Evolutionary conservation across 2,797 vertebrate species (phyloP).

Genomic region (Aselliscus stoliczkanus): DNA sequence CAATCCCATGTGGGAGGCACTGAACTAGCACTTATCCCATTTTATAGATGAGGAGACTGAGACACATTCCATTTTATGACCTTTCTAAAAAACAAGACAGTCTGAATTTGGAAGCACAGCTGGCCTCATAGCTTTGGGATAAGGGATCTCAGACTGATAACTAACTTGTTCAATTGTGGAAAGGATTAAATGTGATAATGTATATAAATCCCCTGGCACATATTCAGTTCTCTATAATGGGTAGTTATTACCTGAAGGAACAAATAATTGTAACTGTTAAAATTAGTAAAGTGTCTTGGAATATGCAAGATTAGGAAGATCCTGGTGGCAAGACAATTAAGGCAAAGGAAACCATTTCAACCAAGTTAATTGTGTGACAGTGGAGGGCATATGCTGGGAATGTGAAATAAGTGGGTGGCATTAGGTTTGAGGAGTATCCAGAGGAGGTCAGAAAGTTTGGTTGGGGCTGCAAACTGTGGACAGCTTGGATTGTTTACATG

Average conservation of each 20-base stretch:
- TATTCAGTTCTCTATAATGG: not conserved
- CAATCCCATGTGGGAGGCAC: not conserved
- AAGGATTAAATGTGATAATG: not conserved
- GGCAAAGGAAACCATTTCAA: not conserved
- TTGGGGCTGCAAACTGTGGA: not conserved
- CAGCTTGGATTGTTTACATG: not conserved
- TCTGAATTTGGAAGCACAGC: not conserved
- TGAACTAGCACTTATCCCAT: not conserved
- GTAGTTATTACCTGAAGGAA: not conserved
- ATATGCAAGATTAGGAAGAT: not conserved
- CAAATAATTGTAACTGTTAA: not conserved
- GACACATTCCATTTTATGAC: no score
- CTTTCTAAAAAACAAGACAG: not conserved
- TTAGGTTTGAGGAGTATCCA: not conserved
- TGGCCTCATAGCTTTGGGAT: not conserved
- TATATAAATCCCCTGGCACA: not conserved
- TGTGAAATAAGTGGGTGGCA: not conserved
- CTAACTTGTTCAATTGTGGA: not conserved
- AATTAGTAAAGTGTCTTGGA: not conserved
- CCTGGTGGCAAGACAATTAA: not conserved
- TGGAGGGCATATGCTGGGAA: not conserved
- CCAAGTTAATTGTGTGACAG: not conserved
- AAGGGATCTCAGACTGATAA: not conserved
- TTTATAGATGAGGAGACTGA: not conserved
- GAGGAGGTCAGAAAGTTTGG: not conserved